These are phyloP conservation scores for Halcyon malimbica DNA, from an alignment of 2,113 vertebrate genomes.

Conservation along the genomic window DNA sequence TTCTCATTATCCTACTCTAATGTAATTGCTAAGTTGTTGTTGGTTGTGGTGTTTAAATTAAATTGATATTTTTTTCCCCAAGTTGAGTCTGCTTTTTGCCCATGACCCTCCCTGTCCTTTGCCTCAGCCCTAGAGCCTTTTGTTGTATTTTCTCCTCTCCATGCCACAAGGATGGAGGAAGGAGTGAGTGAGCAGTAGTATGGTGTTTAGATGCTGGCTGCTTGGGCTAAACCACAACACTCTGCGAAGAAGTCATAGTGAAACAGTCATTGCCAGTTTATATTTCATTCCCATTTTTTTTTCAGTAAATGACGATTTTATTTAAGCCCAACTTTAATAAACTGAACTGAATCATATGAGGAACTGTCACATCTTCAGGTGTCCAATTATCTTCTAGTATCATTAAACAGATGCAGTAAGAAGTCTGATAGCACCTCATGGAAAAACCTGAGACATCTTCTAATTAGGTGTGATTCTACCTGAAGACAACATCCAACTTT, in stretches of 20 bases:
- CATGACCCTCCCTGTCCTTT: background rate
- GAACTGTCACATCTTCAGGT: background rate
- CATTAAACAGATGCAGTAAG: background rate
- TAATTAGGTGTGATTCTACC: background rate
- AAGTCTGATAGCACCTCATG: background rate
- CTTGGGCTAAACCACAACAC: background rate
- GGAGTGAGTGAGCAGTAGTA: background rate
- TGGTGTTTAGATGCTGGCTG: background rate
- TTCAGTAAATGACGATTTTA: background rate
- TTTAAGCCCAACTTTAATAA: background rate
- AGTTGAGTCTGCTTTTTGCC: background rate
- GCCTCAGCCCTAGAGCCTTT: background rate
- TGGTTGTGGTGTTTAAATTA: background rate
- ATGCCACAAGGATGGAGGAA: background rate
- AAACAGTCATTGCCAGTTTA: background rate
- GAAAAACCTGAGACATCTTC: background rate
- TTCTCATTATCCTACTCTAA: background rate
- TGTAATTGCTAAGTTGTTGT: background rate
- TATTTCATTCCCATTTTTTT: background rate
- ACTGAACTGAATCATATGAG: background rate
- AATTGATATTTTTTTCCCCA: background rate
- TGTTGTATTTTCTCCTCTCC: background rate
- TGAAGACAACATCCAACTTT: background rate
- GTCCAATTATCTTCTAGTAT: background rate
- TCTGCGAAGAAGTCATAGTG: background rate